Percentiles rank a stretch among this genome's conserved stretches.
Evolutionary conservation across 2,797 vertebrate species (phyloP).

Genomic region (Hylomyscus alleni): DNA sequence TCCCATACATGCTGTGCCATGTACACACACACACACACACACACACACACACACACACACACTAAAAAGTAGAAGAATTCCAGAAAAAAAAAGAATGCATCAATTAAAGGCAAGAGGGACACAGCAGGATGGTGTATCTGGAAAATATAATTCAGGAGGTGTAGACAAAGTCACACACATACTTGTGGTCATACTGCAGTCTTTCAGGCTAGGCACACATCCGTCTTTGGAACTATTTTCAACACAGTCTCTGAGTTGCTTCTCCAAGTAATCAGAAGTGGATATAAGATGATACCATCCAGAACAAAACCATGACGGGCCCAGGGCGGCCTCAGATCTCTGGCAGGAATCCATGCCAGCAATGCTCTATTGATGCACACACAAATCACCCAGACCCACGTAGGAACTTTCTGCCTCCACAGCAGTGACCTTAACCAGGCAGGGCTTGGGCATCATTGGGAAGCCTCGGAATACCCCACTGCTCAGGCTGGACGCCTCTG

Average conservation of each 20-base stretch:
- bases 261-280: background rate
- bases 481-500: background rate
- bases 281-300: background rate
- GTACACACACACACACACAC: background rate
- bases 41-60: background rate
- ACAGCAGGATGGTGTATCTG: background rate
- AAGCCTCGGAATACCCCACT: background rate
- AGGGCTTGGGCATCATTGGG: too few relatives aligned
- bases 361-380: background rate
- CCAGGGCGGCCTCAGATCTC: background rate
- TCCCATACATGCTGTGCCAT: background rate
- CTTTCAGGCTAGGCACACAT: background rate
- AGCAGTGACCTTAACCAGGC: background rate
- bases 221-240: background rate
- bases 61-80: background rate
- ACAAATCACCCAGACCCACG: background rate
- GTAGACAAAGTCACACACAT: background rate
- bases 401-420: background rate
- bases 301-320: background rate
- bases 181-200: background rate
- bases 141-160: background rate
- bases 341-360: background rate
- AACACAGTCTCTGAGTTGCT: background rate
- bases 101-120: background rate
- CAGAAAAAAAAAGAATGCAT: slow-evolving; percentile 26